These are phyloP conservation scores for Lithobates pipiens DNA, from an alignment of 2,797 vertebrate genomes.

Conservation along the genomic window DNA sequence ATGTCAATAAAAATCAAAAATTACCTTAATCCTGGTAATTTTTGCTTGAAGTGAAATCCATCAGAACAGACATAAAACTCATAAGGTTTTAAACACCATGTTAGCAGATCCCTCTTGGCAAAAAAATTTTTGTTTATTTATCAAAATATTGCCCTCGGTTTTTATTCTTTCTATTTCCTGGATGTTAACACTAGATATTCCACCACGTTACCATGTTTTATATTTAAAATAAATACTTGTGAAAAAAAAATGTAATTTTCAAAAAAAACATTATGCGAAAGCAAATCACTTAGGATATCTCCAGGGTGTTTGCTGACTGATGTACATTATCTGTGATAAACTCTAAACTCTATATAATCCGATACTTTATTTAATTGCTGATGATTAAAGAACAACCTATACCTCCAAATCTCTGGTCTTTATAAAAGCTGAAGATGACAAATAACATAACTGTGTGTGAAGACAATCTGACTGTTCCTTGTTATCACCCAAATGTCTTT, in stretches of 20 bases:
- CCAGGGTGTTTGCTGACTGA: conserved; percentile 75
- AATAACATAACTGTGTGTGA: conserved; percentile 80
- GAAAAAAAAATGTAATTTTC: not conserved
- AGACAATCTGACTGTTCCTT: conserved; percentile 81
- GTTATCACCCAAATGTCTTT: conserved; percentile 84
- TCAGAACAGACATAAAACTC: too few relatives aligned
- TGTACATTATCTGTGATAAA: conserved; percentile 61
- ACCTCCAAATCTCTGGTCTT: conserved; percentile 79
- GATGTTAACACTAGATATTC: too few relatives aligned
- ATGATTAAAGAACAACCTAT: conserved; percentile 75
- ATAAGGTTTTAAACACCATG: too few relatives aligned
- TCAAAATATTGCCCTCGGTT: too few relatives aligned
- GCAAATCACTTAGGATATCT: conserved; percentile 78
- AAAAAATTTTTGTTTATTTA: too few relatives aligned
- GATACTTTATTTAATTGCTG: conserved; percentile 69
- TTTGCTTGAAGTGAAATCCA: too few relatives aligned
- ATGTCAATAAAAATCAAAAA: too few relatives aligned
- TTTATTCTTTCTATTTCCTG: too few relatives aligned
- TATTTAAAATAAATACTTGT: too few relatives aligned
- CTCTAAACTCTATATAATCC: conserved; percentile 75
- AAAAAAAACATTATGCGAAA: not conserved
- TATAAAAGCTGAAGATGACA: conserved; percentile 80
- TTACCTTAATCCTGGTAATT: too few relatives aligned
- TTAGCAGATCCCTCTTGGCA: too few relatives aligned
- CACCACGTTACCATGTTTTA: too few relatives aligned